These are phyloP conservation scores for Venustoraphidia nigricollis DNA, from an alignment of 2,888 invertebrate genomes.

Conservation along the genomic window DNA sequence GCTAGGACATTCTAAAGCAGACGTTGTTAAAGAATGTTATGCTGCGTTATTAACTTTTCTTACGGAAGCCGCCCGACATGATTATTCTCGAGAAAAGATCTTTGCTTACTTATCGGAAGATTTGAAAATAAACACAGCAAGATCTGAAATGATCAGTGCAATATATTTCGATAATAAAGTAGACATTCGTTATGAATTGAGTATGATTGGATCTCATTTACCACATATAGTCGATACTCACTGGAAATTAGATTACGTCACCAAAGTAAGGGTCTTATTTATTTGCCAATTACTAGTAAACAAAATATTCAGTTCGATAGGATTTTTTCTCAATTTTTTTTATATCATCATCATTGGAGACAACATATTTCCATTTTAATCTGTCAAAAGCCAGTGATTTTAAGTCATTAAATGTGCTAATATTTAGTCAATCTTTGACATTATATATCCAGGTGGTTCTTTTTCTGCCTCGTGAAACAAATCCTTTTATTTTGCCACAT, in stretches of 20 bases:
- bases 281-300: no score
- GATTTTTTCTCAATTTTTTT: no score
- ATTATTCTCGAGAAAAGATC: slow-evolving; percentile 17
- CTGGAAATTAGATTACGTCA: slow-evolving; percentile 40
- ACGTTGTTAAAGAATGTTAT: slow-evolving; percentile 22
- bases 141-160: slow-evolving; percentile 16
- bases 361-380: no score
- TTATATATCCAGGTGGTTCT: no score
- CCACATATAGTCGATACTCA: slow-evolving; percentile 40
- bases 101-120: slow-evolving; percentile 16
- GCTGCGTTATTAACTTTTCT: slow-evolving; percentile 20
- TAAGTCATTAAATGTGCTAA: no score
- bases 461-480: no score
- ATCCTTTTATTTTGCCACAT: no score
- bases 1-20: slow-evolving; percentile 21
- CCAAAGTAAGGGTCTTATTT: slow-evolving; percentile 18
- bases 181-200: slow-evolving; percentile 19
- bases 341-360: no score
- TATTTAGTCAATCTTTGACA: no score
- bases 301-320: no score
- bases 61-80: slow-evolving; percentile 20
- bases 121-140: slow-evolving; percentile 16
- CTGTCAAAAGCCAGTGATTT: no score
- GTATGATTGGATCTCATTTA: slow-evolving; percentile 25
- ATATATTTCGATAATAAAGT: slow-evolving; percentile 19